These are phyloP conservation scores for Amia ocellicauda DNA, from an alignment of 2,113 vertebrate genomes.

Conservation along the genomic window DNA sequence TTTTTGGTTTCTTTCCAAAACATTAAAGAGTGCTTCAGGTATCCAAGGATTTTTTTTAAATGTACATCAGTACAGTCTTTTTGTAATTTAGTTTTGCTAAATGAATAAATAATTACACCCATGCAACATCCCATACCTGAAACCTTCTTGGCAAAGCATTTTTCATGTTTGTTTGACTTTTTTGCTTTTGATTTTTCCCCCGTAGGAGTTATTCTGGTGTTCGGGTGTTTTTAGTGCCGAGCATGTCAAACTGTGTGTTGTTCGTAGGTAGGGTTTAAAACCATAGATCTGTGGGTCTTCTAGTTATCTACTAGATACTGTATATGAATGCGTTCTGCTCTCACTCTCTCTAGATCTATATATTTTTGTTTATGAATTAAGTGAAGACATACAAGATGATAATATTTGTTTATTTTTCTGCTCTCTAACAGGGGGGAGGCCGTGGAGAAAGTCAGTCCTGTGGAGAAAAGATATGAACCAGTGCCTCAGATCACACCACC, in stretches of 20 bases:
- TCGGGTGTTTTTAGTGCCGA: not conserved
- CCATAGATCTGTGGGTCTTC: too few species aligned
- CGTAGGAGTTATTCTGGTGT: not conserved
- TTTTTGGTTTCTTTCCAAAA: not conserved
- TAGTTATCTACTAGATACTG: not conserved
- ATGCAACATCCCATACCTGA: not conserved
- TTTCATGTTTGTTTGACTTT: not conserved
- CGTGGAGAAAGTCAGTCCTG: slow-evolving; percentile 74
- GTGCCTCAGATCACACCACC: slow-evolving; percentile 70
- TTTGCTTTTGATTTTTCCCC: not conserved
- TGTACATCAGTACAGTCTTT: too few species aligned
- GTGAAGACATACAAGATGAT: too few species aligned
- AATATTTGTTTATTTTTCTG: not conserved
- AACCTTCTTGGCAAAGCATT: not conserved
- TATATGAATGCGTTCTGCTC: not conserved
- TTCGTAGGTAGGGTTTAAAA: not conserved
- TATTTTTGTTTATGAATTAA: not conserved
- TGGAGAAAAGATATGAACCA: slow-evolving; percentile 84
- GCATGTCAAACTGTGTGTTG: not conserved
- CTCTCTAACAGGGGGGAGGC: slow-evolving; percentile 69
- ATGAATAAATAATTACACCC: too few species aligned
- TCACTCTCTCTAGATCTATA: too few species aligned
- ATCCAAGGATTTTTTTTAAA: too few species aligned
- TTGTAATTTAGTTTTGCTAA: too few species aligned
- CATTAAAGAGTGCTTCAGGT: not conserved